Percentiles rank a stretch among this genome's conserved stretches.
Conservation (phyloP, 2,888 invertebrate genomes). For the Lepeophtheirus nordmannii region DNA sequence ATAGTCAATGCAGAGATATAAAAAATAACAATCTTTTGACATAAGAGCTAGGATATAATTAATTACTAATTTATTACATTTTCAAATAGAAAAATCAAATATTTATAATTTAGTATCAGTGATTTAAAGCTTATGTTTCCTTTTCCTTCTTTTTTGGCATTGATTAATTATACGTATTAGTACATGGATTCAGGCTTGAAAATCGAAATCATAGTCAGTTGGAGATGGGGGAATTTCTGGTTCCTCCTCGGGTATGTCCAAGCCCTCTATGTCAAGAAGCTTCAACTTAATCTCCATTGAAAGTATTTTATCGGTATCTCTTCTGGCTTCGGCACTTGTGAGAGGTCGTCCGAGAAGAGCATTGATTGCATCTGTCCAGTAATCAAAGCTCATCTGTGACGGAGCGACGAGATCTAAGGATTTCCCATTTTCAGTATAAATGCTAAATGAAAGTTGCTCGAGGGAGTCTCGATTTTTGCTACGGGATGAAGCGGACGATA, state of each 20-base stretch:
- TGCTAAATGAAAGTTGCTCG: conserved; percentile 53
- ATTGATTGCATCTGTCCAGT: conserved; percentile 92
- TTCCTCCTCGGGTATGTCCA: conserved; percentile 80
- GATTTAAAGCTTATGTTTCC: too few relatives aligned
- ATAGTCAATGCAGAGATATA: too few relatives aligned
- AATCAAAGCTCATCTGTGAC: conserved; percentile 68
- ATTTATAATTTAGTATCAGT: too few relatives aligned
- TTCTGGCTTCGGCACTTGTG: conserved; percentile 69
- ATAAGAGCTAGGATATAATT: too few relatives aligned
- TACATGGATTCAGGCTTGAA: neutral
- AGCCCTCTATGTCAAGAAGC: conserved; percentile 80
- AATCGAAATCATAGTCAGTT: conserved; percentile 35
- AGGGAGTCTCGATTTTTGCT: neutral
- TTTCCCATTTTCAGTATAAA: conserved; percentile 63
- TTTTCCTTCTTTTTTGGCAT: too few relatives aligned
- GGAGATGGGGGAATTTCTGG: conserved; percentile 83
- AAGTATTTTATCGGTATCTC: conserved; percentile 74
- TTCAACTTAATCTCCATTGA: conserved; percentile 92
- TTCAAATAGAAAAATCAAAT: too few relatives aligned
- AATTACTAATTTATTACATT: too few relatives aligned
- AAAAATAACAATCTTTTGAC: too few relatives aligned
- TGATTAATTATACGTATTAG: too few relatives aligned
- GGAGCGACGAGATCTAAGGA: conserved; percentile 83
- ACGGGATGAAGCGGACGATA: neutral
- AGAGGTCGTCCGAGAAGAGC: conserved; percentile 67